phyloP scores from a whole-genome alignment of 2,113 vertebrate genomes.

The Sialia sialis region DNA sequence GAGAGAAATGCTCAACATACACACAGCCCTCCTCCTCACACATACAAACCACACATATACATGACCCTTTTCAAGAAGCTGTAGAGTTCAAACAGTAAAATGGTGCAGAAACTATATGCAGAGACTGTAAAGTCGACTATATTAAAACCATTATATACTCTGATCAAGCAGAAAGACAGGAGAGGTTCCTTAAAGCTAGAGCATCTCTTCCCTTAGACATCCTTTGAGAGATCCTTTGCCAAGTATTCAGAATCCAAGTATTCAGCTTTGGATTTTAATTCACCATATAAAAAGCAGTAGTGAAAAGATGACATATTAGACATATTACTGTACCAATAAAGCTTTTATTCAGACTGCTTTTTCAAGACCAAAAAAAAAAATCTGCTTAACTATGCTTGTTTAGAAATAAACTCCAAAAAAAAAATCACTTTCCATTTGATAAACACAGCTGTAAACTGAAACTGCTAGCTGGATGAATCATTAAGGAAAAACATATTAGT shows the following conservation, averaged over 20 bases:
- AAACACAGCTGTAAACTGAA: constrained; percentile 43
- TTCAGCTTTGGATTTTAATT: not conserved
- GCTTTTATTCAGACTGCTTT: not conserved
- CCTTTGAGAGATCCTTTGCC: not conserved
- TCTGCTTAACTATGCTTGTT: not conserved
- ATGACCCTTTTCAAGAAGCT: not conserved
- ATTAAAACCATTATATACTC: not conserved
- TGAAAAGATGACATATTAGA: not conserved
- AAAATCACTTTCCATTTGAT: not conserved
- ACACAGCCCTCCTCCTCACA: not conserved
- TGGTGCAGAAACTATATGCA: not conserved
- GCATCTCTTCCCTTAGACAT: not conserved
- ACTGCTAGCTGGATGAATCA: not conserved
- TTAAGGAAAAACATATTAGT: not conserved
- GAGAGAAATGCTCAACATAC: not conserved
- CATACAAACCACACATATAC: not conserved
- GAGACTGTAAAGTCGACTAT: not conserved
- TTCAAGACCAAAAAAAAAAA: not conserved
- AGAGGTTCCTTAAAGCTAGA: not conserved
- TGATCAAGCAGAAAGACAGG: not conserved
- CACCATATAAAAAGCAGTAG: not conserved
- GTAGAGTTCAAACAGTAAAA: not conserved
- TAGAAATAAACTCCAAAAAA: not conserved
- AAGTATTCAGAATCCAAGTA: not conserved
- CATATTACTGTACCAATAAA: not conserved